Evolutionary conservation across 2,888 invertebrate species (phyloP), one percentile per base, ranked within the genome.

Genomic region (Escarpia spicata): DNA sequence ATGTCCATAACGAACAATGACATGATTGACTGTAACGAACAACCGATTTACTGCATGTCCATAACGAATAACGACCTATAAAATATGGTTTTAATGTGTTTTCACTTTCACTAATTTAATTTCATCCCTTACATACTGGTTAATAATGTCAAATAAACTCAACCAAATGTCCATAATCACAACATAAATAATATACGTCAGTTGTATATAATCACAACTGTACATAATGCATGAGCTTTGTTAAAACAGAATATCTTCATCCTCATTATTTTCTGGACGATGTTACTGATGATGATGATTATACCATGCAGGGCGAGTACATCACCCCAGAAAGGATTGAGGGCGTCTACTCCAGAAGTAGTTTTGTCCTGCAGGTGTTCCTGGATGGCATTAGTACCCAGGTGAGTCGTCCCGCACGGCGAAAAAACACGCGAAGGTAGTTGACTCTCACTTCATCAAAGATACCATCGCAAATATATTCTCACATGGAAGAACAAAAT

Each of bases 281-380:
- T 75, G 26, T 75, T 75, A 26, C 15, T 75, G 75, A 75, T 6
- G 75, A 26, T n/a, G n/a, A n/a, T n/a, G n/a, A 1, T 75, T 75
- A 2, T 75, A 31, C 12, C 75, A 19, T 92, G 60, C 95, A 97
- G 95, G 99, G 99, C 94, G 99, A 99, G 97, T 99, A 99, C 96
- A 98, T 99, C 96, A 99, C 99, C 95, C 99, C 99, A 94, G 99
- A 99, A 97, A 99, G 99, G 97, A 99, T 99, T 95, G 99, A 99
- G 97, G 99, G 98, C 96, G 98, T 98, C 96, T 99, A 99, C 97
- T 98, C 98, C 94, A 97, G 98, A 95, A 99, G 99, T 97, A 98
- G 98, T 96, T 99, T 98, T 96, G 98, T 99, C 89, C 98, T 98
- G 95, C 99, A 99, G 97, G 98, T 99, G 92, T 99, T 98, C 97